phyloP scores from a whole-genome alignment of 2,888 invertebrate species.

The Pycnomerus fuliginosus region DNA sequence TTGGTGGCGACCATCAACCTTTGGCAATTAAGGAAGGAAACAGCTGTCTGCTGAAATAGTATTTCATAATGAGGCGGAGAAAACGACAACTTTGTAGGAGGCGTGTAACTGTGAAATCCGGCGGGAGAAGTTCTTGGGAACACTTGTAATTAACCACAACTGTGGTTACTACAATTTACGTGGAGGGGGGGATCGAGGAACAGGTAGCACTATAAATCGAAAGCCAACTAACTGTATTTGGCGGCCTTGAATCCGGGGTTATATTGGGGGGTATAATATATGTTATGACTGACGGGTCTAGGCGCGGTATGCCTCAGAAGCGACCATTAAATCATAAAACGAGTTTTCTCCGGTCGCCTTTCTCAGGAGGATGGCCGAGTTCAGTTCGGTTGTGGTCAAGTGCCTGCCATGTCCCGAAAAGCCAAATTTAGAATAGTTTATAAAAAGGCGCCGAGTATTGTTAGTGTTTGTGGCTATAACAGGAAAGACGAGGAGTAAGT shows the following conservation, averaged over 20 bases:
- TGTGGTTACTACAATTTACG: no score
- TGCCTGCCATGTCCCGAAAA: slow-evolving; percentile 1
- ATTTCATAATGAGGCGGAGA: slow-evolving; percentile 5
- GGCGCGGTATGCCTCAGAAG: no score
- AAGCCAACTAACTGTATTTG: no score
- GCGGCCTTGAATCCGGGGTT: no score
- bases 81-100: slow-evolving; percentile 6
- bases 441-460: no score
- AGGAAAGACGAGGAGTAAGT: neutral
- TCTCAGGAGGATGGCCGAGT: no score
- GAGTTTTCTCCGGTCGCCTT: slow-evolving; percentile 11
- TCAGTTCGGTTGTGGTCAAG: slow-evolving; percentile 20
- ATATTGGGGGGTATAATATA: no score
- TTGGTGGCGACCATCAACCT: slow-evolving; percentile 4
- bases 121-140: no score
- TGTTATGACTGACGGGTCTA: no score
- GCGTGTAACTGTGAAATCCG: slow-evolving; percentile 12
- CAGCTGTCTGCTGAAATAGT: slow-evolving; percentile 7
- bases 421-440: slow-evolving; percentile 7
- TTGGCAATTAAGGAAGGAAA: slow-evolving; percentile 10
- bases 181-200: no score
- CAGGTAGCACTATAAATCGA: no score
- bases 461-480: neutral
- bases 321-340: slow-evolving; percentile 30
- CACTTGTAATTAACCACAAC: no score